These are phyloP conservation scores for Drosophila mauritiana DNA, from an alignment of 1,140 invertebrate species.

Conservation along the genomic window DNA sequence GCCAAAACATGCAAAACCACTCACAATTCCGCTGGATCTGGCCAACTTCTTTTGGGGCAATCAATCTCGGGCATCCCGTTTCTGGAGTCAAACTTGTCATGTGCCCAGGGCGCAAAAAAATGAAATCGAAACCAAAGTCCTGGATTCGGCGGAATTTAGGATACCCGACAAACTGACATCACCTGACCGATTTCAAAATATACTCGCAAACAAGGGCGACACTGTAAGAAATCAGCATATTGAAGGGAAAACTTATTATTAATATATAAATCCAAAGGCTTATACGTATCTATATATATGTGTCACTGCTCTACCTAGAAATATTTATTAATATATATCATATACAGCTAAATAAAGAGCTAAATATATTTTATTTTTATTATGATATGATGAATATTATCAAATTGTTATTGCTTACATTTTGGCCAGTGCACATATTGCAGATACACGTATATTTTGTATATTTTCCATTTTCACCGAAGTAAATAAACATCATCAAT, in stretches of 20 bases:
- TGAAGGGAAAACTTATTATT: constrained; percentile 1
- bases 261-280: too few species aligned
- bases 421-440: constrained; percentile 16
- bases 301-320: too few species aligned
- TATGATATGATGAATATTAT: too few species aligned
- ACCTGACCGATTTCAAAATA: constrained; percentile 55
- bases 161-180: constrained; percentile 37
- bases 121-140: constrained; percentile 39
- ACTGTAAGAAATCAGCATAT: constrained; percentile 28
- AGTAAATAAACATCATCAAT: constrained; percentile 84
- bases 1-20: constrained; percentile 73
- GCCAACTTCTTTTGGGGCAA: constrained; percentile 41
- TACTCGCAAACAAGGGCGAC: constrained; percentile 32
- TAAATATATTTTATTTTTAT: too few species aligned
- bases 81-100: constrained; percentile 75
- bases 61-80: constrained; percentile 65
- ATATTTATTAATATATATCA: too few species aligned
- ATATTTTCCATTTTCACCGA: constrained; percentile 81
- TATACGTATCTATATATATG: too few species aligned
- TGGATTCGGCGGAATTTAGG: constrained; percentile 23
- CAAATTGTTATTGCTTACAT: too few species aligned
- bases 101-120: constrained; percentile 52
- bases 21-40: constrained; percentile 48
- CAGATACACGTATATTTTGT: constrained; percentile 49
- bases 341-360: too few species aligned